A percentile compares a stretch with the other conserved stretches of the same genome.
Conservation (phyloP, 2,113 vertebrate genomes). For the Pelvicachromis taeniatus region DNA sequence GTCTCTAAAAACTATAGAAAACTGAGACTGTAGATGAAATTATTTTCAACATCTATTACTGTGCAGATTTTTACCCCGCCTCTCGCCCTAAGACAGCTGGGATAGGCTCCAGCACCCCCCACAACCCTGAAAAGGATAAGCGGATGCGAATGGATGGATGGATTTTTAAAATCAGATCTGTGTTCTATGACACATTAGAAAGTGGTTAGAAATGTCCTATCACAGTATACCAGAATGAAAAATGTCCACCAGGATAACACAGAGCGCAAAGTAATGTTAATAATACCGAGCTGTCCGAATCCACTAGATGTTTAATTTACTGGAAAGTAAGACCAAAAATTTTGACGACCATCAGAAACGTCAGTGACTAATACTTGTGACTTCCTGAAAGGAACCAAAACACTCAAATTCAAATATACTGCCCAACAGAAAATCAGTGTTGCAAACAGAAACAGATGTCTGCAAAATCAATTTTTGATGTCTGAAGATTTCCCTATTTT, state of each 20-base stretch:
- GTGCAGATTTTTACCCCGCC: fast-evolving
- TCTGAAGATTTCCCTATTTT: neutral
- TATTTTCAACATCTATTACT: neutral
- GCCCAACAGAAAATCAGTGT: neutral
- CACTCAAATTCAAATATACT: neutral
- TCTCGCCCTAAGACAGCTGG: no score
- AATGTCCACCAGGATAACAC: neutral
- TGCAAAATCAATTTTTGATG: neutral
- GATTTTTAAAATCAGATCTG: neutral
- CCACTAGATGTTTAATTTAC: neutral
- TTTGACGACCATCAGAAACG: neutral
- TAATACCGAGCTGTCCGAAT: neutral
- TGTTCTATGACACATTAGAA: neutral
- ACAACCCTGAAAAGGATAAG: no score
- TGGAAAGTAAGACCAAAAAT: neutral
- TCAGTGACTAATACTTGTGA: neutral
- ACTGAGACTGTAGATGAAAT: neutral
- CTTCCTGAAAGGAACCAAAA: neutral
- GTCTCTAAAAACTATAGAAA: neutral
- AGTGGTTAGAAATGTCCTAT: neutral
- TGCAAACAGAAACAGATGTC: neutral
- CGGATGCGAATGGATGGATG: no score
- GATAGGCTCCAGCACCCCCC: no score
- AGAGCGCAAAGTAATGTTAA: neutral
- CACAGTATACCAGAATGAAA: neutral